Base-by-base conservation (phyloP, 2,888 invertebrate species). In the Cylindroiulus punctatus region DNA sequence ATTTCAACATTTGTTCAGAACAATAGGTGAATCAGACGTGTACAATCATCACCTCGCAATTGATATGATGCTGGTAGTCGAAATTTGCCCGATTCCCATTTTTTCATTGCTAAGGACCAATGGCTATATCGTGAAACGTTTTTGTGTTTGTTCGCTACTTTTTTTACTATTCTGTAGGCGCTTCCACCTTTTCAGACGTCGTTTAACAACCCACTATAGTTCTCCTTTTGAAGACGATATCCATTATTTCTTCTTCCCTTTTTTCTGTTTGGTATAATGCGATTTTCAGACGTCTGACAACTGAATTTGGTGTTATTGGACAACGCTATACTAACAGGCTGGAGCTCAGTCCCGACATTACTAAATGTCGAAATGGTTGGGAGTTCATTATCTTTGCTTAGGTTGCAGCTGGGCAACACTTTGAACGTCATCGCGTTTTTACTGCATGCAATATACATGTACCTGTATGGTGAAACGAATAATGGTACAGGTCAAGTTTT, bases 221-320 rank as follows among this genome's bases (percentile, higher is more conserved):
- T n/a, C n/a, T n/a, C 76, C 17, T 30, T 30, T 76, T 76, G 76
- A 76, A 76, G 26, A 4, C 30, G 76, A 76, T 76, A 76, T 26
- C 76, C 26, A 76, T 30, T 26, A 76, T 76, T 30, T 76, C 30
- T 44, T 76, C 76, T 30, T 17, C 44, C 44, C 14, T 44, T 44
- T 44, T 12, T 44, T 3, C 30, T 17, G n/a, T n/a, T 52, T 2
- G 17, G 3, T 5, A 17, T 30, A 76, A 76, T 32, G 76, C 17
- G 76, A 76, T 76, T 76, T n/a, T 26, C 76, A 32, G 76, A 76
- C 30, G 76, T 76, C 30, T 30, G 30, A 76, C 76, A 76, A 76
- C 76, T 76, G 76, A 76, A 76, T 30, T 12, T 17, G 1, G 76
- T 76, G 76, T 76, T 30, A 76, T 30, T 10, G 30, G 26, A 17